Conservation (phyloP, 2,888 invertebrate genomes). For the Margaritifera margaritifera region DNA sequence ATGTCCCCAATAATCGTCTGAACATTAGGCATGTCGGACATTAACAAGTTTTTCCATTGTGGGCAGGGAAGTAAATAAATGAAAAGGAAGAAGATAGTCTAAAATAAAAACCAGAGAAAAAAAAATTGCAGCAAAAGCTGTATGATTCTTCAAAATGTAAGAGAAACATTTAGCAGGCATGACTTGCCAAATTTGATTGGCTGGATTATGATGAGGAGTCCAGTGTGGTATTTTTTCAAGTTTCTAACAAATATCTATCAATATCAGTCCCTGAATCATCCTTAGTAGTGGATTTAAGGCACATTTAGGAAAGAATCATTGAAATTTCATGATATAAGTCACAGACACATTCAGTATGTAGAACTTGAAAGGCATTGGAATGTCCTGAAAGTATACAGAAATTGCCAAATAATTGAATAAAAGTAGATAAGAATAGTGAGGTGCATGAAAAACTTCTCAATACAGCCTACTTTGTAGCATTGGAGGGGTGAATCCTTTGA, state of each 20-base stretch:
- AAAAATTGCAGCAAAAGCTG: too few species aligned
- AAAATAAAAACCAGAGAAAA: too few species aligned
- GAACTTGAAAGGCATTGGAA: conserved; percentile 7
- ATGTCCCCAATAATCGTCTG: too few species aligned
- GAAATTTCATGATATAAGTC: conserved; percentile 18
- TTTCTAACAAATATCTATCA: conserved; percentile 6
- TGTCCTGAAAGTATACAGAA: conserved; percentile 6
- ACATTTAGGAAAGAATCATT: conserved; percentile 15
- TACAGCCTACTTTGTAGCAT: conserved; percentile 22
- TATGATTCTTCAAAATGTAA: too few species aligned
- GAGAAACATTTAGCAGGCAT: too few species aligned
- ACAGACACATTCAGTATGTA: conserved; percentile 15
- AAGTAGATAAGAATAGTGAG: not conserved
- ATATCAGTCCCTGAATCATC: conserved; percentile 7
- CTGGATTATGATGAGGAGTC: too few species aligned
- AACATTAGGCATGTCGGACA: too few species aligned
- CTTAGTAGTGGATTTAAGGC: conserved; percentile 5
- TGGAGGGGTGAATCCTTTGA: conserved; percentile 15
- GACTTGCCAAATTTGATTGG: too few species aligned
- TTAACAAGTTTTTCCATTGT: too few species aligned
- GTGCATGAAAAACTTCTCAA: conserved; percentile 12
- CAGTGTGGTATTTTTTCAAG: conserved; percentile 11
- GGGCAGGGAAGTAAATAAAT: too few species aligned
- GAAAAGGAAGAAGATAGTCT: too few species aligned
- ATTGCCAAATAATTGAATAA: too few species aligned